Base-by-base conservation (phyloP, 2,888 invertebrate genomes). In the Pollenia griseotomentosa region DNA sequence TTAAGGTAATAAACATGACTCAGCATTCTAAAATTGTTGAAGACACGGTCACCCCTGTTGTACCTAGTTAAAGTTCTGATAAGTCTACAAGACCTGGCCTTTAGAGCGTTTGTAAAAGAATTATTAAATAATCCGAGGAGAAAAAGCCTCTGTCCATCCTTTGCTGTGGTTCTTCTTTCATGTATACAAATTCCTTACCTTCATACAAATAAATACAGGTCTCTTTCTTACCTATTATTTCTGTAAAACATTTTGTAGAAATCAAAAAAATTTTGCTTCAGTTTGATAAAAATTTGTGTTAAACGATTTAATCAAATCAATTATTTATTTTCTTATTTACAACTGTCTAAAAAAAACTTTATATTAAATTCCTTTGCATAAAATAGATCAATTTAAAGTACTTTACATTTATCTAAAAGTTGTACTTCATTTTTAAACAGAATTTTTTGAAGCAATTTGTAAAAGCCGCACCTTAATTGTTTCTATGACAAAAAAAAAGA, bases 401-500 rank as follows among this genome's bases (percentile, higher is more conserved):
- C 12, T 53, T 77, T 44, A 40, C 48, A 14, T 73, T 19, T 23
- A 57, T 46, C 16, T 57, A 46, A 40, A 10, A 11, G n/a, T 51
- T 48, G 65, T 51, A 11, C n/a, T n/a, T 1, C 42, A 7, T 16
- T 16, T 10, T 23, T 42, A 12, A 14, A 33, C 23, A 33, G 10
- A 40, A 55, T 7, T 77, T 44, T 65, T 68, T 57, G 74, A 44
- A 68, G 57, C 75, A 86, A 80, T 79, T 74, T 83, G 82, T 82
- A 65, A 82, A 82, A 73, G 71, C 86, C 75, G 83, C 86, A 61
- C 79, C 86, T 79, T 65, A 75, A 70, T 71, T 70, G 74, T 79
- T 68, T n/a, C 11, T 46, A 66, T 55, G 80, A 78, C 77, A 83
- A 80, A 9, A 80, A 65, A 59, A 61, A 59, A 77, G 57, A 19